Conservation (phyloP, 1,140 invertebrate genomes). For the Cherax quadricarinatus region DNA sequence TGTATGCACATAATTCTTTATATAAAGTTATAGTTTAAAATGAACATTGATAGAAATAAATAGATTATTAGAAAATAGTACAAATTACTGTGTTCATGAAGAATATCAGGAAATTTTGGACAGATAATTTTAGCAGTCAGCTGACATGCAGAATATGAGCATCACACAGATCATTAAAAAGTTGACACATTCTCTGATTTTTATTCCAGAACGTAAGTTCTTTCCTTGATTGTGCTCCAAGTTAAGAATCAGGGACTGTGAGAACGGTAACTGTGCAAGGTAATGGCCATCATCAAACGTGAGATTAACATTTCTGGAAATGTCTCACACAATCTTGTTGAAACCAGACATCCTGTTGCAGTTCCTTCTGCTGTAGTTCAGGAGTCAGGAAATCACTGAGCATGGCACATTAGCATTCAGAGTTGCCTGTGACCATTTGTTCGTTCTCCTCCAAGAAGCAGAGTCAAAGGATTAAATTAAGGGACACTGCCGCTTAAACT, state of each 20-base stretch:
- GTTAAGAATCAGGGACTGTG: constrained; percentile 66
- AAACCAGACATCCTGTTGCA: constrained; percentile 65
- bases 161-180: neutral
- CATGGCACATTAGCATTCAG: constrained; percentile 65
- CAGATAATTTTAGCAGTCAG: constrained; percentile 2
- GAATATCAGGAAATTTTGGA: neutral
- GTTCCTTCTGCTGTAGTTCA: constrained; percentile 66
- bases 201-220: constrained; percentile 69
- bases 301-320: constrained; percentile 68
- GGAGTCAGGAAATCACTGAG: constrained; percentile 64
- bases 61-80: constrained; percentile 4
- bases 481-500: constrained; percentile 28
- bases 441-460: constrained; percentile 54
- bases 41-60: constrained; percentile 7
- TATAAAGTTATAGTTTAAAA: neutral
- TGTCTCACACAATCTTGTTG: constrained; percentile 66
- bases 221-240: constrained; percentile 62
- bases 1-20: constrained; percentile 17
- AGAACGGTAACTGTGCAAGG: constrained; percentile 64
- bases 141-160: constrained; percentile 3
- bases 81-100: neutral
- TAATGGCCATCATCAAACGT: constrained; percentile 64
- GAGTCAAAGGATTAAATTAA: constrained; percentile 31
- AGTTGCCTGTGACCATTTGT: constrained; percentile 62
- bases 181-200: constrained; percentile 69